Evolutionary conservation across 2,113 vertebrate genomes (phyloP), one percentile per base, ranked within the genome.

Genomic region (Apodemus sylvaticus): DNA sequence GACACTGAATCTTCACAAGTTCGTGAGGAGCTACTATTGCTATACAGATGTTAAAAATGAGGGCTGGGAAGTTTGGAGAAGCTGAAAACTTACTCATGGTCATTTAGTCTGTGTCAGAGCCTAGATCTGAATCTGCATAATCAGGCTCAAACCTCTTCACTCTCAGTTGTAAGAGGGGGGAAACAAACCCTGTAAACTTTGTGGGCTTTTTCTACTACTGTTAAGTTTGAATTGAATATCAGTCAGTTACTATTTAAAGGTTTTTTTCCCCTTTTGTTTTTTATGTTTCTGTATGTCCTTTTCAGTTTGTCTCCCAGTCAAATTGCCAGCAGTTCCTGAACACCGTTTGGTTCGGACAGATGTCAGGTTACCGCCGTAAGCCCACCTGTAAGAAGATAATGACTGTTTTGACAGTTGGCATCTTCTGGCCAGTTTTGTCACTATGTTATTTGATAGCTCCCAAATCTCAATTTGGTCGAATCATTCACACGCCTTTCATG

Each of bases 241-340:
- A 78, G 22, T 83, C 71, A 88, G 45, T 71, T 71, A 51, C 0
- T 91, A 13, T 93, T 95, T 96, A 96, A 55, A 97, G 83, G 78
- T 11, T 68, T 22, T 71, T 90, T 71, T 91, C 29, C 48, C 20
- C 42, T 31, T 66, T 71, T 58, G 2, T 88, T 93, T 51, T 92
- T 42, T 78, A 31, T 93, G 9, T 94, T 7, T 94, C 4, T 95
- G 4, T 97, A 36, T 97, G 14, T 74, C 62, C 74, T 93, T 91
- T 86, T 22, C 98, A 99, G 99, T 99, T 99, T 96, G 99, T 99
- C 96, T 99, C 99, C 82, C 99, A 99, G 98, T 99, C 99, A 91
- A 99, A 99, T 98, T 99, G 99, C 98, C 99, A 99, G 97, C 99
- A 99, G 98, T 99, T 99, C 97, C 99, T 99, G 85, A 99, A 99